Evolutionary conservation across 1,140 invertebrate genomes (phyloP).

Genomic region (Megalonaias nervosa): DNA sequence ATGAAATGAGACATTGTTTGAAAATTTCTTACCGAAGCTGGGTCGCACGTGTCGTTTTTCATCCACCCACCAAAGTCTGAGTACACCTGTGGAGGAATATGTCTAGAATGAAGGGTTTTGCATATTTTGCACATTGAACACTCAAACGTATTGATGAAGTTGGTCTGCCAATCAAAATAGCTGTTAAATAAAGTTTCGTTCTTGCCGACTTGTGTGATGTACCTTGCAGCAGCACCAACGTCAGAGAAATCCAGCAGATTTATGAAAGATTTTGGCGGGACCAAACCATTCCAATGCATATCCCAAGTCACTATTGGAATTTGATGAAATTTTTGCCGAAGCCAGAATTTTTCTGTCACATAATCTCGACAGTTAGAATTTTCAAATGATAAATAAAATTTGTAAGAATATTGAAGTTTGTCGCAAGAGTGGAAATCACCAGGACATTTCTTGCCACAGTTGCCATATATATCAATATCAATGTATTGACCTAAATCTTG

Average conservation of each 20-base stretch:
- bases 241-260: slow-evolving; percentile 93
- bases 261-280: slow-evolving; percentile 50
- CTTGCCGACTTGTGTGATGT: slow-evolving; percentile 77
- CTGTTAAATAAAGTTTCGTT: slow-evolving; percentile 64
- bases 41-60: no score
- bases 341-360: slow-evolving; percentile 70
- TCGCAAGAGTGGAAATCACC: slow-evolving; percentile 48
- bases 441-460: slow-evolving; percentile 62
- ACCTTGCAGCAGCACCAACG: slow-evolving; percentile 86
- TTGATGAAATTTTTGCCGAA: slow-evolving; percentile 41
- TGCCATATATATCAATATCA: slow-evolving; percentile 78
- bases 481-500: slow-evolving; percentile 74
- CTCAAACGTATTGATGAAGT: neutral
- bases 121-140: no score
- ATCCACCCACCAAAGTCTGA: no score
- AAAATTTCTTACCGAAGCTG: no score
- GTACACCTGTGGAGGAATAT: no score
- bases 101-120: no score
- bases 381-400: slow-evolving; percentile 81
- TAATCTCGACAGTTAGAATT: slow-evolving; percentile 70
- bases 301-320: slow-evolving; percentile 63
- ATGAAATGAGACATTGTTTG: no score
- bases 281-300: slow-evolving; percentile 52
- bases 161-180: slow-evolving; percentile 63
- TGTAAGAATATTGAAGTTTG: slow-evolving; percentile 79